Conservation (phyloP, 2,797 vertebrate genomes). For the Enteromius fasciolatus region DNA sequence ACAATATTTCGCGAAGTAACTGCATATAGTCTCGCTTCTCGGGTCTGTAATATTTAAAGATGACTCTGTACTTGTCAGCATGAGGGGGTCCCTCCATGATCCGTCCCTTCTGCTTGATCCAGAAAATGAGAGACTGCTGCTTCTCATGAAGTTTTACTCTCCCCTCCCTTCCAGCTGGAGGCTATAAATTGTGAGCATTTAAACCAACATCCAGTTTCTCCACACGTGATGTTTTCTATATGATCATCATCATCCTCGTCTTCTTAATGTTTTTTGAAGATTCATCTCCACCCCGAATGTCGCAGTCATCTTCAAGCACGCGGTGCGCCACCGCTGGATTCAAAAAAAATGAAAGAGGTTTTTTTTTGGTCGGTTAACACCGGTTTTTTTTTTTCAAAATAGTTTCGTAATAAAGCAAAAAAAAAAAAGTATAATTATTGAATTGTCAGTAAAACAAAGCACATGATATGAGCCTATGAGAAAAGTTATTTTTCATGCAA, state of each 20-base stretch:
- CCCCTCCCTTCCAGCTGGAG: constrained; percentile 71
- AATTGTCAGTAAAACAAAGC: neutral
- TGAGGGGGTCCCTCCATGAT: constrained; percentile 74
- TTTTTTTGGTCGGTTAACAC: neutral
- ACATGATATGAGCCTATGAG: too few relatives aligned
- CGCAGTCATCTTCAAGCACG: neutral
- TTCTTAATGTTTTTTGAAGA: constrained; percentile 60
- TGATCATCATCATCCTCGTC: constrained; percentile 64
- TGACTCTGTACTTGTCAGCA: constrained; percentile 71
- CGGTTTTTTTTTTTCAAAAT: neutral
- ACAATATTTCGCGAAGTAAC: neutral
- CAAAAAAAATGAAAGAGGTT: neutral
- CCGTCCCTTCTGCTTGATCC: constrained; percentile 69
- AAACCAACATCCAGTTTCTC: constrained; percentile 76
- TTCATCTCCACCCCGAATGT: constrained; percentile 16
- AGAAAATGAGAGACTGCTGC: constrained; percentile 77
- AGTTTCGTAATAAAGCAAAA: neutral
- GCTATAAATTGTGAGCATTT: constrained; percentile 79
- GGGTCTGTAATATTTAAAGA: constrained; percentile 43
- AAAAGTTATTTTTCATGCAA: too few relatives aligned
- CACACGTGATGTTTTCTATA: constrained; percentile 86
- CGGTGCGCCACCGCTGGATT: constrained; percentile 35
- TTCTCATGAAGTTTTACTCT: constrained; percentile 74
- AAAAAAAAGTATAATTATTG: neutral
- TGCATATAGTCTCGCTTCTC: neutral